Evolutionary conservation across 1,140 invertebrate species (phyloP), one percentile per base, ranked within the genome.

Genomic region (Drosophila miranda): DNA sequence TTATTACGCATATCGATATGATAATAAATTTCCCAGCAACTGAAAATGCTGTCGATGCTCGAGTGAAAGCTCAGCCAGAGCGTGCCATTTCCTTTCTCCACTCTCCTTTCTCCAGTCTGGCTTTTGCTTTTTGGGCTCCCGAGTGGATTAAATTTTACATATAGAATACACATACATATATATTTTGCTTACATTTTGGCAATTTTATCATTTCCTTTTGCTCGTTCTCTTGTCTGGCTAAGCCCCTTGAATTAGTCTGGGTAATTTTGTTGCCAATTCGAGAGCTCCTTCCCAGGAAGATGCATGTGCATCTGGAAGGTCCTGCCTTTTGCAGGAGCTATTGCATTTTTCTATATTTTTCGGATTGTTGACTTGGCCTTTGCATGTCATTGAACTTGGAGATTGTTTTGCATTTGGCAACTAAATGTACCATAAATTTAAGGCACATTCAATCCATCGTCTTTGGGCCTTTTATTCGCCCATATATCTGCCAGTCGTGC

Each of bases 1-100:
- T 88, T 88, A 88, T 88, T 88, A 88, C 79, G 83, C 83, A 88
- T 83, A 88, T 88, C 83, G 79, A 87, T 88, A 88, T 88, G 83
- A 78, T 88, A 84, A 88, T 88, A 88, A 88, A 88, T 88, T 80
- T 81, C 66, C 67, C 72, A 60, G 60, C 48, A 28, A n/a, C 76
- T 58, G 55, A 57, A 79, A 56, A 53, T 72, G 68, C 68, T 71
- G 42, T 34, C 57, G 42, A 71, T 52, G 55, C 68, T 60, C 49
- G 54, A 73, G 69, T 63, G 70, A 73, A 73, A 73, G 48, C 66
- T 70, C 53, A 63, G 63, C 50, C 63, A 48, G 74, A 74, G 71
- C 67, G 66, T 69, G 49, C 67, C 66, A 26, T 26, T 57, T 34
- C 46, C 30, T 69, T 58, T 58, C 16, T 50, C 58, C 45, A 63